Evolutionary conservation across 1,140 invertebrate species (phyloP).

Genomic region (Microvelia longipes): DNA sequence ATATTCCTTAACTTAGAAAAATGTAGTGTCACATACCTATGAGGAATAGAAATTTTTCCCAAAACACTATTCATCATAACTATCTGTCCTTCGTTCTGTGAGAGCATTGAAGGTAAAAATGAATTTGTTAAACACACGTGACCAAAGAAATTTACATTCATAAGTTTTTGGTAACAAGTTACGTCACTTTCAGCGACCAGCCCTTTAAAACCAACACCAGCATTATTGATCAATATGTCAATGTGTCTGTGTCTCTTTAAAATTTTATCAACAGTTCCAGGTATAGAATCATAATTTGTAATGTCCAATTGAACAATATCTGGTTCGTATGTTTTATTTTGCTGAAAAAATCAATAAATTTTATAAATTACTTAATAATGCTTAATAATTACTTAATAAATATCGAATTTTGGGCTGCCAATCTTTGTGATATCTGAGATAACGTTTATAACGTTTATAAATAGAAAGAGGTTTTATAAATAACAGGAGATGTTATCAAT

Average conservation of each 20-base stretch:
- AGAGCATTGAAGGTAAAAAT: constrained; percentile 65
- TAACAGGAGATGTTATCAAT: too few relatives aligned
- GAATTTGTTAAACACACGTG: constrained; percentile 80
- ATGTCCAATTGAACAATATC: constrained; percentile 56
- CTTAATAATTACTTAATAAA: too few relatives aligned
- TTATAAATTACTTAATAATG: too few relatives aligned
- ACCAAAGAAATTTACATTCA: constrained; percentile 90
- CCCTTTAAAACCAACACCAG: constrained; percentile 71
- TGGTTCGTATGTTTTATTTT: constrained; percentile 5
- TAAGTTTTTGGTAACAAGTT: constrained; percentile 76
- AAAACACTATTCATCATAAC: constrained; percentile 87
- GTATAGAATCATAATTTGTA: constrained; percentile 46
- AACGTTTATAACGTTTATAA: too few relatives aligned
- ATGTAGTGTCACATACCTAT: too few relatives aligned
- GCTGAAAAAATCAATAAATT: too few relatives aligned
- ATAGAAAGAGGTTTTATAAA: too few relatives aligned
- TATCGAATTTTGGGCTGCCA: too few relatives aligned
- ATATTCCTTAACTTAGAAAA: too few relatives aligned
- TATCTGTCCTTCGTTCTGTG: constrained; percentile 61
- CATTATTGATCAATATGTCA: constrained; percentile 88
- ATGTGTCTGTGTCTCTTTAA: constrained; percentile 54
- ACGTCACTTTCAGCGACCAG: constrained; percentile 55
- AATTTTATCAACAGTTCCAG: constrained; percentile 44
- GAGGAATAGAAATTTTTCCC: constrained; percentile 77
- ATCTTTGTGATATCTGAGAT: too few relatives aligned